Evolutionary conservation across 1,140 invertebrate genomes (phyloP).

Genomic region (Penaeus vannamei): DNA sequence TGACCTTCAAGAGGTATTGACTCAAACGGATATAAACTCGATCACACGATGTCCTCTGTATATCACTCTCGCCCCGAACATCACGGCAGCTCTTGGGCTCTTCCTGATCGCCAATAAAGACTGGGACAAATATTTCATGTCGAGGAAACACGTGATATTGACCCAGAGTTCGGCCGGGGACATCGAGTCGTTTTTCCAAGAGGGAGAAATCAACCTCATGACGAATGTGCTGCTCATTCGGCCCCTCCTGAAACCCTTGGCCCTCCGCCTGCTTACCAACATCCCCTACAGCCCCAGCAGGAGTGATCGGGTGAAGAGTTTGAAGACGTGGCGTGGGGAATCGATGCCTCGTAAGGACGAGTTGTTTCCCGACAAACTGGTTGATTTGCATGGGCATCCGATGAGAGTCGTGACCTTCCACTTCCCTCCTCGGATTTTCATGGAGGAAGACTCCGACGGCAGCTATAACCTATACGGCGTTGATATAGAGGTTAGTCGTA

Average conservation of each 20-base stretch:
- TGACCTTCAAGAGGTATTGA: not conserved
- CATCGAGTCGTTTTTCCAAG: constrained; percentile 1
- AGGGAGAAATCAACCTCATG: constrained; percentile 44
- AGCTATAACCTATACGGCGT: constrained; percentile 63
- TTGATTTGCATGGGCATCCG: constrained; percentile 59
- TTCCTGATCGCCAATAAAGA: not conserved
- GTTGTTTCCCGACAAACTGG: constrained; percentile 61
- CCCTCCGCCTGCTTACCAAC: constrained; percentile 35
- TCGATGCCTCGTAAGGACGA: not conserved
- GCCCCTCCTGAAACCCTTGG: not conserved
- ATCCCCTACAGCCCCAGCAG: not conserved
- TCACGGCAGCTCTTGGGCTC: not conserved
- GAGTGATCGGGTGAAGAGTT: not conserved
- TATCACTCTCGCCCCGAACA: not conserved
- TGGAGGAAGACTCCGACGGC: constrained; percentile 50
- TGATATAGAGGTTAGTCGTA: constrained; percentile 63
- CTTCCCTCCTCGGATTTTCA: constrained; percentile 69
- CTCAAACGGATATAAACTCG: not conserved
- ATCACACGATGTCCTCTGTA: not conserved
- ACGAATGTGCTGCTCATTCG: constrained; percentile 27
- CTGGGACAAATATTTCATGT: constrained; percentile 25
- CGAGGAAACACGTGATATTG: constrained; percentile 4
- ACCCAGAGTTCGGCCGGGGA: not conserved
- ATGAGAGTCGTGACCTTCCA: constrained; percentile 68
- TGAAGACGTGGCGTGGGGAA: constrained; percentile 24